Percentiles rank a stretch among this genome's conserved stretches.
These are phyloP conservation scores for Reticulitermes speratus DNA, from an alignment of 1,140 invertebrate species.

Conservation along the genomic window DNA sequence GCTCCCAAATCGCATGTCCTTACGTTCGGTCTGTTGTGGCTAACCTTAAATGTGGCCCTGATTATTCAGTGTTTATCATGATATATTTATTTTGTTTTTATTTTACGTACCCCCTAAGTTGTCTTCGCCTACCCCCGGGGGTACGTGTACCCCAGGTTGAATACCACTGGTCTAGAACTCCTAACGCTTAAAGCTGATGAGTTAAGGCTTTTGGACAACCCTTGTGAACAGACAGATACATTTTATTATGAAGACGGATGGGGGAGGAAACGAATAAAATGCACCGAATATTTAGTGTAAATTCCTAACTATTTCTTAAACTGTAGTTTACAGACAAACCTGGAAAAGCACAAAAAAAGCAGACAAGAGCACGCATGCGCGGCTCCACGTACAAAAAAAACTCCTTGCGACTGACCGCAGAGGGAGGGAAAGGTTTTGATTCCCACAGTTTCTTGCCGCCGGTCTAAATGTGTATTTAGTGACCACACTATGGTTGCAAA, in stretches of 20 bases:
- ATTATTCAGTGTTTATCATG: too few species aligned
- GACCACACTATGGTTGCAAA: not conserved
- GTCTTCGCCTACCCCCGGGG: too few species aligned
- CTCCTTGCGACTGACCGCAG: not conserved
- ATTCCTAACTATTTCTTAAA: not conserved
- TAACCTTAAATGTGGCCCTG: too few species aligned
- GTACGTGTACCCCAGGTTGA: too few species aligned
- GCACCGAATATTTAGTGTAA: not conserved
- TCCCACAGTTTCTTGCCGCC: constrained; percentile 5
- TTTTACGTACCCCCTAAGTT: too few species aligned
- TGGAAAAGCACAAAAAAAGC: not conserved
- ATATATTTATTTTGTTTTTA: too few species aligned
- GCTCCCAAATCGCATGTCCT: too few species aligned
- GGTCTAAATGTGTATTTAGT: not conserved
- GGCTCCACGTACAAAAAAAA: not conserved
- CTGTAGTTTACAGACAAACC: not conserved
- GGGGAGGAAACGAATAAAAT: not conserved
- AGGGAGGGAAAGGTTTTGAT: not conserved
- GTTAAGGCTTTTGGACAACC: not conserved
- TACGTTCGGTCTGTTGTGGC: too few species aligned
- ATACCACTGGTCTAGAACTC: too few species aligned
- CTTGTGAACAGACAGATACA: not conserved
- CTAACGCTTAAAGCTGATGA: too few species aligned
- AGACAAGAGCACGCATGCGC: not conserved
- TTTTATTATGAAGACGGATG: not conserved